A percentile compares a stretch with the other conserved stretches of the same genome.
Evolutionary conservation across 2,113 vertebrate species (phyloP).

Genomic region (Canis aureus): DNA sequence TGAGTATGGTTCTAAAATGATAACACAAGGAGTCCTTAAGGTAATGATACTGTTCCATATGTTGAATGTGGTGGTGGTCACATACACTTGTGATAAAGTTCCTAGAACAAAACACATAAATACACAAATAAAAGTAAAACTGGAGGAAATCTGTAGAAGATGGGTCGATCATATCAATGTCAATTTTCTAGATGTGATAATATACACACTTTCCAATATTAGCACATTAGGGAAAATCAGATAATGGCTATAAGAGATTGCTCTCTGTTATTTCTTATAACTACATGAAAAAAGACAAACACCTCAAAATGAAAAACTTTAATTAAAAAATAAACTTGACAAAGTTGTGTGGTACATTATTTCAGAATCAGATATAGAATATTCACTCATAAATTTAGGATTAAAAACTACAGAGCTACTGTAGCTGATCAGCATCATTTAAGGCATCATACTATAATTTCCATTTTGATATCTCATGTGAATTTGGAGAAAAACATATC

Average conservation of each 20-base stretch:
- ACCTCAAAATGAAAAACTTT: neutral
- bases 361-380: neutral
- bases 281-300: neutral
- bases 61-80: neutral
- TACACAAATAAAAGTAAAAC: neutral
- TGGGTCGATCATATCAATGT: no score
- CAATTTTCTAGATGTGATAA: neutral
- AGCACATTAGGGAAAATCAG: neutral
- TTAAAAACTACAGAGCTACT: neutral
- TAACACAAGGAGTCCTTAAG: neutral
- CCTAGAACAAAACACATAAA: neutral
- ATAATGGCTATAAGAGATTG: neutral
- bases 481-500: neutral
- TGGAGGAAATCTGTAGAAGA: neutral
- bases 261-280: neutral
- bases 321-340: neutral
- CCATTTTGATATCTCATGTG: accelerated
- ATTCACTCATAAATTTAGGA: neutral
- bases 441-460: neutral
- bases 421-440: neutral
- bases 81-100: neutral
- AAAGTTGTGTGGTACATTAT: neutral
- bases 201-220: neutral
- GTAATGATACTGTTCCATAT: neutral
- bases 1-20: neutral